Conservation (phyloP, 2,113 vertebrate species). For the Lepisosteus oculatus region DNA sequence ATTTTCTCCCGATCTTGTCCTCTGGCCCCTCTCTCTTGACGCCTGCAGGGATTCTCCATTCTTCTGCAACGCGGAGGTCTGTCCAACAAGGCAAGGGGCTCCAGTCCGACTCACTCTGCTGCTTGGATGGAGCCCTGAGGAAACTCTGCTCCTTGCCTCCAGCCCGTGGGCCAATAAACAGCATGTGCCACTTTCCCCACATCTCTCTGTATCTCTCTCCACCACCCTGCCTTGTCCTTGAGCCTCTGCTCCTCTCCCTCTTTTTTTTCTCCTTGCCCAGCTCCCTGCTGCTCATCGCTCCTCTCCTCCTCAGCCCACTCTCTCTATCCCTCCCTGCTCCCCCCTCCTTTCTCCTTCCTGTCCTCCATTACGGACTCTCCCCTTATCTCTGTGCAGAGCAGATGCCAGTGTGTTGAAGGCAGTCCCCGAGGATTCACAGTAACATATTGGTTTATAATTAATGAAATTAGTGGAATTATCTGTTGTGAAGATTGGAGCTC, state of each 20-base stretch:
- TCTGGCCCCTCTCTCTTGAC: too few species aligned
- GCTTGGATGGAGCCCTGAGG: too few species aligned
- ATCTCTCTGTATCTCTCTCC: neutral
- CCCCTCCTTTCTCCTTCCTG: constrained; percentile 42
- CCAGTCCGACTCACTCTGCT: too few species aligned
- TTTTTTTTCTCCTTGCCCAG: neutral
- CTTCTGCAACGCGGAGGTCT: too few species aligned
- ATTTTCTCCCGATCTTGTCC: too few species aligned
- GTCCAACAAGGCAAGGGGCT: too few species aligned
- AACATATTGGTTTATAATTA: constrained; percentile 99
- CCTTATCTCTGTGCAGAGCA: constrained; percentile 63
- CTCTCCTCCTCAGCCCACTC: constrained; percentile 1
- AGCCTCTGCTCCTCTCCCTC: constrained; percentile 9
- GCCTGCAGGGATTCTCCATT: too few species aligned
- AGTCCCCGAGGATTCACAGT: constrained; percentile 82
- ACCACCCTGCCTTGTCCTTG: too few species aligned
- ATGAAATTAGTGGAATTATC: constrained; percentile 97
- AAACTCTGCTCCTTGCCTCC: too few species aligned
- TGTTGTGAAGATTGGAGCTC: constrained; percentile 79
- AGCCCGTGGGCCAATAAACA: too few species aligned
- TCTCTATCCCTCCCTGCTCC: constrained; percentile 40
- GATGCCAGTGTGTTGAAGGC: constrained; percentile 90
- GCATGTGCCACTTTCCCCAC: neutral
- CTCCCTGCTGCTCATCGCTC: constrained; percentile 9
- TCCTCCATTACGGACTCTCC: constrained; percentile 30